Base-by-base conservation (phyloP, 2,113 vertebrate species). In the Jacana jacana region DNA sequence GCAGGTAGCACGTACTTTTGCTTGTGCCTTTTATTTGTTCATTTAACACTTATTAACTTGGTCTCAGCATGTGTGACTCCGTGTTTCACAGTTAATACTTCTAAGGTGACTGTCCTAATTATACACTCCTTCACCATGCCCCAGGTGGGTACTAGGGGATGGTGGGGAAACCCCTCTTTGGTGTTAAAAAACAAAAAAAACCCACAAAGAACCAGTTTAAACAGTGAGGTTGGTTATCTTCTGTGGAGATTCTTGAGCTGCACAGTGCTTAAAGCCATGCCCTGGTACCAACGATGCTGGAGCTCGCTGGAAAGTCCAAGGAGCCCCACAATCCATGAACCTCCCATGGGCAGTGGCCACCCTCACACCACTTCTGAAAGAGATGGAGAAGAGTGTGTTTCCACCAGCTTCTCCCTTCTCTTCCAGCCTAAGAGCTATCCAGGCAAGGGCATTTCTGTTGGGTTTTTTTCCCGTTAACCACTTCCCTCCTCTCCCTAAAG, bases 51-150 rank as follows among this genome's bases (percentile, higher is more conserved):
- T 4, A n/a, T 7, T 35, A 44, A 49, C 37, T 48, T 10, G 12
- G 8, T n/a, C 69, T 44, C 37, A 13, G 79, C 2, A 0, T 0
- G 27, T 3, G 35, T 1, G 33, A 13, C 33, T 28, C 5, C 3
- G 0, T 20, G 9, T 63, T 48, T 42, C 76, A 40, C 60, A 64
- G 28, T 10, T 20, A 18, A 1, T 31, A 39, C 68, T 88, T 25
- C 52, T 19, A 19, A 27, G 11, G 15, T 82, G 16, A 13, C 24
- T 5, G 2, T 6, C 48, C 35, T 13, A 4, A 16, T 20, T 5
- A 20, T 1, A 33, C 24, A 2, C 5, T n/a, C 12, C 7, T n/a
- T 31, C 4, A 3, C 72, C 0, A 0, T 7, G 51, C 27, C 33
- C 10, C 9, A 5, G 0, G 5, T 22, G 25, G 55, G 46, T 27